Conservation (phyloP, 2,113 vertebrate species). For the Gopherus evgoodei region DNA sequence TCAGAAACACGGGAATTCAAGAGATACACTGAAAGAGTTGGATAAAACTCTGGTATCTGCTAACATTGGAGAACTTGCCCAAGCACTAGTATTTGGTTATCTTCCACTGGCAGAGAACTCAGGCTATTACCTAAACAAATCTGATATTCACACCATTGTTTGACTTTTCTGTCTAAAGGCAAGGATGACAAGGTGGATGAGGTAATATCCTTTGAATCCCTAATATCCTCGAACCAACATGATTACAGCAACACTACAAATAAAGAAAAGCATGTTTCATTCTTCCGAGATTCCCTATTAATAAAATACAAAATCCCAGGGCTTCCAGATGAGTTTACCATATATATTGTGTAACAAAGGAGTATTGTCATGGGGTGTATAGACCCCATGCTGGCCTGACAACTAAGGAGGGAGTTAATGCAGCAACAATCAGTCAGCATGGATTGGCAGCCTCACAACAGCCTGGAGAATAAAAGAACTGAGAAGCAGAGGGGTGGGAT, state of each 20-base stretch:
- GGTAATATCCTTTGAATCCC: neutral
- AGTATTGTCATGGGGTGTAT: neutral
- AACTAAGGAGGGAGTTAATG: neutral
- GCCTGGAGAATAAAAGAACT: neutral
- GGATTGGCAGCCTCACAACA: neutral
- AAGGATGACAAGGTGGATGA: neutral
- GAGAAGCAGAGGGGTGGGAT: no score
- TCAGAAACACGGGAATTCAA: neutral
- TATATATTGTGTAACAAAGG: neutral
- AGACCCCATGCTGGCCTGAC: neutral
- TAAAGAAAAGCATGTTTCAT: neutral
- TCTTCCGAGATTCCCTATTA: neutral
- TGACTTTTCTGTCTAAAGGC: neutral
- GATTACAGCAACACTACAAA: neutral
- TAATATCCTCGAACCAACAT: neutral
- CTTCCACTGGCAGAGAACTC: neutral
- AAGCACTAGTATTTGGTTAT: neutral
- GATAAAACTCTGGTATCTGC: neutral
- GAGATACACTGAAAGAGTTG: neutral
- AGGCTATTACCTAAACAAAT: neutral
- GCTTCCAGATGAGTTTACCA: neutral
- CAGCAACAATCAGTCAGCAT: neutral
- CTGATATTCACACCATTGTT: neutral
- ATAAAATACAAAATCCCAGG: neutral
- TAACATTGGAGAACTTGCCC: neutral